Base-by-base conservation (phyloP, 2,888 invertebrate species). In the Mechanitis messenoides region DNA sequence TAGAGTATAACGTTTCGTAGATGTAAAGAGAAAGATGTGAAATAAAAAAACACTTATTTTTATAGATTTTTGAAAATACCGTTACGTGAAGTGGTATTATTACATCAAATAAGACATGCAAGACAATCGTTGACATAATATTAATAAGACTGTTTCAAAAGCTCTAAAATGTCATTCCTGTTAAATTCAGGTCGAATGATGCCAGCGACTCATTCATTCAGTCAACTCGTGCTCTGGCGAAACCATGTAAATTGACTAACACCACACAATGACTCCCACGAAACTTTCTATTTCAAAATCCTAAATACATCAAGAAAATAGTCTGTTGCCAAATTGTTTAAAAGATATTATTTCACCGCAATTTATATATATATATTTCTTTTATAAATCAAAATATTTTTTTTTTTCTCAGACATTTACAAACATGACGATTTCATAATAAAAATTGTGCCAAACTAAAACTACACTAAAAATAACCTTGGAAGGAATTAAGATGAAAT, bases 271-370 rank as follows among this genome's bases (percentile, higher is more conserved):
- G 69, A 70, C 69, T 79, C 74, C 70, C 75, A 74, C 73, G 69
- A 64, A 77, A 75, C 78, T 78, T 79, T 79, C 79, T 77, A 78
- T 78, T 75, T 72, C 28, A 28, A 50, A 50, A 1, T 31, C 31
- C 20, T 20, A 20, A 20, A 20, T 20, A 20, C 20, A 20, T 20
- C 20, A 1, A 20, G 20, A 20, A 20, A 20, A 20, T 20, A 20
- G 20, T 20, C 20, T 20, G 20, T 20, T 20, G 20, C 20, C 20
- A 20, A 20, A 20, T 20, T 20, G 20, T 20, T 20, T 20, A 20
- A 20, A 20, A 20, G 20, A 20, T 20, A 20, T 20, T 20, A 20
- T 20, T 20, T 20, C 20, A 20, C 20, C 20, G 20, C 20, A 20
- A 20, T 20, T 20, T 20, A 20, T 20, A 20, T 20, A 20, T 20